Base-by-base conservation (phyloP, 2,888 invertebrate species). In the Scrobipalpa costella region DNA sequence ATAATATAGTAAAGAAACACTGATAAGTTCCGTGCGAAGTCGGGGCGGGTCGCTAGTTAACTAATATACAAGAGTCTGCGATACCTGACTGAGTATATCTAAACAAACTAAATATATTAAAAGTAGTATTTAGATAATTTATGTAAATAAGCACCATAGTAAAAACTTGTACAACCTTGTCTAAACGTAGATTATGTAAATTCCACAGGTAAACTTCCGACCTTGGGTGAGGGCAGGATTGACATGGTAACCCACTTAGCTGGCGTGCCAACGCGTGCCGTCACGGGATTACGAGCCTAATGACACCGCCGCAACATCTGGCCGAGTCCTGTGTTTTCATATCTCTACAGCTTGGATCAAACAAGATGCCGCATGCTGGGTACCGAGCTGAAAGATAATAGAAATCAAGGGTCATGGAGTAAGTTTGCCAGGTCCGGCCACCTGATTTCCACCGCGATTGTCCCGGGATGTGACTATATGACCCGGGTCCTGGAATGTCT, bases 191-290 rank as follows among this genome's bases (percentile, higher is more conserved):
- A 36, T 58, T 63, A 58, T 63, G 58, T 57, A 63, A 49, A 49
- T 57, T 36, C 27, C 6, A 21, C 40, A 63, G 52, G 57, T 64
- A 62, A 55, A 55, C 44, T 67, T 71, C 64, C 80, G 88, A 83
- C 88, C 88, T 89, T 88, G 85, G 70, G 71, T 73, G 40, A 72
- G 67, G 73, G 72, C 74, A 74, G 80, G 78, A 81, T 75, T 78
- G 83, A 79, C 86, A 86, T 78, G 80, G 74, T 87, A 86, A 85
- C 88, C 89, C 78, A 89, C 83, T 87, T 86, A 80, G 69, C 69
- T 73, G 73, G 78, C 90, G 86, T 90, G 89, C 77, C 79, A 74
- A 79, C 82, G 83, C 85, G 83, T 85, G 82, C 81, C 76, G 71
- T 66, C 73, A 69, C 72, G 72, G 81, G 86, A 89, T 90, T 86